Conservation (phyloP, 2,797 vertebrate species). For the Phoeniculus purpureus region DNA sequence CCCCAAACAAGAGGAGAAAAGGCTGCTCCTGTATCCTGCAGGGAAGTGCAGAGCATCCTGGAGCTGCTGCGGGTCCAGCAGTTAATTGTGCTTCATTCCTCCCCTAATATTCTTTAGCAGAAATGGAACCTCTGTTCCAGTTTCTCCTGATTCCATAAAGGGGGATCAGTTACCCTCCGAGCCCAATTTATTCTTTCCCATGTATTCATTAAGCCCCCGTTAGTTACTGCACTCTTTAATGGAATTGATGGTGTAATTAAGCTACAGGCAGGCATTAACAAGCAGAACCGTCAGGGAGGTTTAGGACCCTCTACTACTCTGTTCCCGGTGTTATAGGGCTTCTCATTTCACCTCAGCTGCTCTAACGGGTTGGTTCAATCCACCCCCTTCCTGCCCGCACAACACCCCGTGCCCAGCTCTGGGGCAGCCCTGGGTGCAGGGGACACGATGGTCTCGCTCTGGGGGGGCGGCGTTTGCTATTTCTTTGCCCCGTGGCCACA, state of each 20-base stretch:
- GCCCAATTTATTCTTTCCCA: slow-evolving; percentile 11
- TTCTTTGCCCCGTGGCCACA: no score
- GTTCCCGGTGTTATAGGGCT: background rate
- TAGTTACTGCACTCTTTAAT: slow-evolving; percentile 5
- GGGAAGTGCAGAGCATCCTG: background rate
- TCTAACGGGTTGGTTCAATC: background rate
- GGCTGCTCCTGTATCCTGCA: rapidly evolving
- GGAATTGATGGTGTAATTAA: slow-evolving; percentile 25
- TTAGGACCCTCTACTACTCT: slow-evolving; percentile 28
- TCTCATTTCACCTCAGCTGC: background rate
- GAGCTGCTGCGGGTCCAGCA: background rate
- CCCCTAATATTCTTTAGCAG: background rate
- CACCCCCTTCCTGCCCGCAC: rapidly evolving
- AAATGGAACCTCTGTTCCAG: background rate
- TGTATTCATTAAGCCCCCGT: slow-evolving; percentile 44
- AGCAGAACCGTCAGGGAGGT: background rate
- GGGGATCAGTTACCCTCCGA: background rate
- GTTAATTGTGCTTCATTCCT: background rate
- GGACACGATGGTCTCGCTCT: no score
- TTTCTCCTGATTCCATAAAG: background rate
- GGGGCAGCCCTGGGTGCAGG: no score
- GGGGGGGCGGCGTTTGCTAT: no score
- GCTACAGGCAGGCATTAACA: slow-evolving; percentile 42
- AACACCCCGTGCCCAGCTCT: no score
- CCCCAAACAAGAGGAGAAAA: background rate